Evolutionary conservation across 2,113 vertebrate species (phyloP).

Genomic region (Ceratotherium simum): DNA sequence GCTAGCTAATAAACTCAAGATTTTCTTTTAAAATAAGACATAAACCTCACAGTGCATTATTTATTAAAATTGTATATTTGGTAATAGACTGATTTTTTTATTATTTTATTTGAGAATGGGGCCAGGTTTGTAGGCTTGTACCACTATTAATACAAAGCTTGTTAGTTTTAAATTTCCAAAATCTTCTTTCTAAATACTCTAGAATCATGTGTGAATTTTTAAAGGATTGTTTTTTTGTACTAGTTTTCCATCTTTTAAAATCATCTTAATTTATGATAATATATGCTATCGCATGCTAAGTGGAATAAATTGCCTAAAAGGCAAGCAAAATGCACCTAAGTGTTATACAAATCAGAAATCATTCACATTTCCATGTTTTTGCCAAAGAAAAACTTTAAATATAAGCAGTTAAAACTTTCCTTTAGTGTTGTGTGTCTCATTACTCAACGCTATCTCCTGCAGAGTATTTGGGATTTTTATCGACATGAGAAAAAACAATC

Average conservation of each 20-base stretch:
- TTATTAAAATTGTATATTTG: slow-evolving; percentile 36
- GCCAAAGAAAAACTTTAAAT: slow-evolving; percentile 62
- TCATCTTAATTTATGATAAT: slow-evolving; percentile 66
- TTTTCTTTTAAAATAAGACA: slow-evolving; percentile 29
- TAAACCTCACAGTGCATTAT: background rate
- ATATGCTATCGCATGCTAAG: slow-evolving; percentile 58
- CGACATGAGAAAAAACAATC: slow-evolving; percentile 29
- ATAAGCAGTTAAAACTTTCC: slow-evolving; percentile 49
- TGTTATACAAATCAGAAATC: slow-evolving; percentile 70
- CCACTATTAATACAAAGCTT: slow-evolving; percentile 37
- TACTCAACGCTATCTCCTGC: background rate
- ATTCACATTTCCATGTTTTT: slow-evolving; percentile 58
- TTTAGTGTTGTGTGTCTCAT: slow-evolving; percentile 16
- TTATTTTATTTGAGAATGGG: background rate
- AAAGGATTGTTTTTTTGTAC: slow-evolving; percentile 57
- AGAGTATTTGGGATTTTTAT: slow-evolving; percentile 65
- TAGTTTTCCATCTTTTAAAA: slow-evolving; percentile 68
- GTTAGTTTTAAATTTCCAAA: slow-evolving; percentile 56
- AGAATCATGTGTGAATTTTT: slow-evolving; percentile 36
- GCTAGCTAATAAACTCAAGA: background rate
- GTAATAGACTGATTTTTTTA: background rate
- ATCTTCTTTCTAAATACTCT: background rate
- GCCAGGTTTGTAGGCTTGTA: background rate
- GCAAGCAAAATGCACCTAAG: slow-evolving; percentile 72
- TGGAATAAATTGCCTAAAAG: slow-evolving; percentile 73